phyloP scores from a whole-genome alignment of 1,140 invertebrate genomes.

The Gryllus bimaculatus region DNA sequence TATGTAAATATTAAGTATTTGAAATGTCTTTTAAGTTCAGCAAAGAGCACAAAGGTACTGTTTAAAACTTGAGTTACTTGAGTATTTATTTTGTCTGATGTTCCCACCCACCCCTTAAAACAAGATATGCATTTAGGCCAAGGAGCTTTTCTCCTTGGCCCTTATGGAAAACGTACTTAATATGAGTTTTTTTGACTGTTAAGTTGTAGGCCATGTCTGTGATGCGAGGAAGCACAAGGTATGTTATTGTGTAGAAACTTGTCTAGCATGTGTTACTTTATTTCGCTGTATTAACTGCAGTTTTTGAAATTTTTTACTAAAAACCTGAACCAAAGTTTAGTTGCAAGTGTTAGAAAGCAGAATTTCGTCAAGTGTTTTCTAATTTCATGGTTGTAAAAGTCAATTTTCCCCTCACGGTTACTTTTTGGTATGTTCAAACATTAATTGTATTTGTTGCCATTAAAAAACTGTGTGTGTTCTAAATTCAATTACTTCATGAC shows the following conservation, averaged over 20 bases:
- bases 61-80: background rate
- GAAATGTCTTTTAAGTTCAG: background rate
- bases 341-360: no score
- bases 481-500: no score
- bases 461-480: no score
- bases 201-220: background rate
- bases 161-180: background rate
- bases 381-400: no score
- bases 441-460: no score
- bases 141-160: background rate
- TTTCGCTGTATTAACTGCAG: background rate
- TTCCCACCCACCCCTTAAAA: background rate
- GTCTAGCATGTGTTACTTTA: background rate
- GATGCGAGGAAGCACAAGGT: background rate
- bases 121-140: background rate
- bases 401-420: no score
- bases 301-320: background rate
- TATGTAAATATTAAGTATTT: background rate
- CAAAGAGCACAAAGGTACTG: background rate
- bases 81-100: background rate
- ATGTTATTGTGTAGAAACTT: background rate
- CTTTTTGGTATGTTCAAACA: no score
- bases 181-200: slow-evolving; percentile 1
- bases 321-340: no score
- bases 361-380: no score